These are phyloP conservation scores for Eutrigla gurnardus DNA, from an alignment of 2,797 vertebrate genomes.

Conservation along the genomic window DNA sequence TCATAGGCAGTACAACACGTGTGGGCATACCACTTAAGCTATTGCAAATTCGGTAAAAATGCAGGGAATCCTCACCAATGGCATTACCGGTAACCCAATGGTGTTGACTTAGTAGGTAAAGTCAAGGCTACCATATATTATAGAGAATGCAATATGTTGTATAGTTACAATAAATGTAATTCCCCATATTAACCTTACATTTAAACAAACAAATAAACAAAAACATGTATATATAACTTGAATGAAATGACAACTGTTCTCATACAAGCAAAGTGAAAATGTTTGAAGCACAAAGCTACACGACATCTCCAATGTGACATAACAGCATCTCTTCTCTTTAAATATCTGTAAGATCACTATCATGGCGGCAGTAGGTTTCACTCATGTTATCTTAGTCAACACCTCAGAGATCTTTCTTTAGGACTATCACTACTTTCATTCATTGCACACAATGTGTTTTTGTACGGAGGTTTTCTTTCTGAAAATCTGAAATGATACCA, in stretches of 20 bases:
- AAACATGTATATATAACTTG: not conserved
- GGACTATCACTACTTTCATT: not conserved
- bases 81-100: not conserved
- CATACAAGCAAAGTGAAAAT: not conserved
- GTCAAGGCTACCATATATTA: too few species aligned
- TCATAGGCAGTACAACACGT: not conserved
- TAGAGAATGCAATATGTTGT: too few species aligned
- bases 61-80: not conserved
- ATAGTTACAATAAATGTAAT: not conserved
- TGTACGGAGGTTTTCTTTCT: not conserved
- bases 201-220: not conserved
- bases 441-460: not conserved
- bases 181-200: not conserved
- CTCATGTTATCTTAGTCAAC: not conserved
- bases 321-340: conserved; percentile 6
- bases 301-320: conserved; percentile 1
- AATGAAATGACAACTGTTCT: not conserved
- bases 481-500: not conserved
- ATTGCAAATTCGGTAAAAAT: not conserved
- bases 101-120: not conserved
- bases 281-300: not conserved
- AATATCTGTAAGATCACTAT: conserved; percentile 22
- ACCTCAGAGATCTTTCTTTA: not conserved
- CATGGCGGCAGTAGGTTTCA: conserved; percentile 14
- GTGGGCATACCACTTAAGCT: not conserved